These are phyloP conservation scores for Petrophora chlorosata DNA, from an alignment of 2,888 invertebrate genomes.

Conservation along the genomic window DNA sequence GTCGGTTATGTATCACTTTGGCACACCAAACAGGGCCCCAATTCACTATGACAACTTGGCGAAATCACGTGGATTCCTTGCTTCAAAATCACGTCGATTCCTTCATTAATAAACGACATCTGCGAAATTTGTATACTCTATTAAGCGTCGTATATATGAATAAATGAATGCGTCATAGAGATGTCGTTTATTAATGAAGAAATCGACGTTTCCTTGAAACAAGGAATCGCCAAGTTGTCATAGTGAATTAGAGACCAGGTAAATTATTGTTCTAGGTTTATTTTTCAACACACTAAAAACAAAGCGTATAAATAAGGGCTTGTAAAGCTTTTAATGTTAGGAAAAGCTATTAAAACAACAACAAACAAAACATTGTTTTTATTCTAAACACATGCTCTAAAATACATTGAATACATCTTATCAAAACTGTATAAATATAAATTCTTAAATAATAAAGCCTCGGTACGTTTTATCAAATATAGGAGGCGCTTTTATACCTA, in stretches of 20 bases:
- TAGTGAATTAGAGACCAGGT: too few relatives aligned
- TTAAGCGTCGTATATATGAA: too few relatives aligned
- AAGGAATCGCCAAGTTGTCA: too few relatives aligned
- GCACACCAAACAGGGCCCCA: constrained; percentile 55
- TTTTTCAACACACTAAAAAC: constrained; percentile 15
- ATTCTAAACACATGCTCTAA: constrained; percentile 74
- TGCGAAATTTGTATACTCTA: too few relatives aligned
- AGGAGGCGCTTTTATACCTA: constrained; percentile 13
- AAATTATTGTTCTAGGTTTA: neutral
- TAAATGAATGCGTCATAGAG: too few relatives aligned
- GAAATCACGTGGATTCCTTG: too few relatives aligned
- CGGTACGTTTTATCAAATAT: constrained; percentile 2
- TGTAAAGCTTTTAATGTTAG: constrained; percentile 59
- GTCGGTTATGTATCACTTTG: constrained; percentile 34
- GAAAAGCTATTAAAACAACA: constrained; percentile 77
- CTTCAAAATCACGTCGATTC: too few relatives aligned
- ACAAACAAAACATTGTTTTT: constrained; percentile 79
- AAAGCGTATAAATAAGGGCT: constrained; percentile 24
- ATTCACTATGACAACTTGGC: too few relatives aligned
- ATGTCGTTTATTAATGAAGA: too few relatives aligned
- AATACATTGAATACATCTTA: constrained; percentile 57
- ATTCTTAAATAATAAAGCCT: constrained; percentile 10
- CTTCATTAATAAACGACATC: too few relatives aligned
- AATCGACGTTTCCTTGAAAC: too few relatives aligned
- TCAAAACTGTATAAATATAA: constrained; percentile 54